Evolutionary conservation across 2,888 invertebrate genomes (phyloP).

Genomic region (Lithosia quadra): DNA sequence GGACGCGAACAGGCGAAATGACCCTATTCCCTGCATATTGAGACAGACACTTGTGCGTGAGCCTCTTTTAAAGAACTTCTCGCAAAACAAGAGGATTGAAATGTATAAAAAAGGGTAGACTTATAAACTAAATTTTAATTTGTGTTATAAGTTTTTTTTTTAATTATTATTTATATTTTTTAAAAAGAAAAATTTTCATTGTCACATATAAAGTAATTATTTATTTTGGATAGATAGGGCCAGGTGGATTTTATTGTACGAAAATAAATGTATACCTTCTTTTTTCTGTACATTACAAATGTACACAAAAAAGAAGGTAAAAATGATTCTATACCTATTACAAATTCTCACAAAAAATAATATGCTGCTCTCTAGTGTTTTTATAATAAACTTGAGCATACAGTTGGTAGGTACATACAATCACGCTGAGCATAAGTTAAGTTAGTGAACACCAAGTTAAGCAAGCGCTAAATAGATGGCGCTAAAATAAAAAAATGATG

Average conservation of each 20-base stretch:
- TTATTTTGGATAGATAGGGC: too few species aligned
- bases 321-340: too few species aligned
- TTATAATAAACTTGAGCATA: neutral
- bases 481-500: slow-evolving; percentile 1
- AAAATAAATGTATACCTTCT: too few species aligned
- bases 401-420: too few species aligned
- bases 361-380: slow-evolving; percentile 7
- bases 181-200: too few species aligned
- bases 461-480: slow-evolving; percentile 24
- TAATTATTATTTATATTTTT: too few species aligned
- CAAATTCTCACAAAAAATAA: too few species aligned
- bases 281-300: too few species aligned
- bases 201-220: too few species aligned
- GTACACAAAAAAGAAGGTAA: too few species aligned
- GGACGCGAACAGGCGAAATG: too few species aligned
- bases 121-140: neutral
- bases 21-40: neutral
- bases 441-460: slow-evolving; percentile 1
- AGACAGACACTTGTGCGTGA: slow-evolving; percentile 1
- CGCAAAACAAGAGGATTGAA: neutral
- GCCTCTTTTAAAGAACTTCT: neutral
- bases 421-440: neutral
- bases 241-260: too few species aligned
- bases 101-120: neutral
- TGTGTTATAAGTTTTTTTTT: neutral